A percentile compares a stretch with the other conserved stretches of the same genome.
Evolutionary conservation across 2,113 vertebrate species (phyloP).

Genomic region (Acrocephalus kingi): DNA sequence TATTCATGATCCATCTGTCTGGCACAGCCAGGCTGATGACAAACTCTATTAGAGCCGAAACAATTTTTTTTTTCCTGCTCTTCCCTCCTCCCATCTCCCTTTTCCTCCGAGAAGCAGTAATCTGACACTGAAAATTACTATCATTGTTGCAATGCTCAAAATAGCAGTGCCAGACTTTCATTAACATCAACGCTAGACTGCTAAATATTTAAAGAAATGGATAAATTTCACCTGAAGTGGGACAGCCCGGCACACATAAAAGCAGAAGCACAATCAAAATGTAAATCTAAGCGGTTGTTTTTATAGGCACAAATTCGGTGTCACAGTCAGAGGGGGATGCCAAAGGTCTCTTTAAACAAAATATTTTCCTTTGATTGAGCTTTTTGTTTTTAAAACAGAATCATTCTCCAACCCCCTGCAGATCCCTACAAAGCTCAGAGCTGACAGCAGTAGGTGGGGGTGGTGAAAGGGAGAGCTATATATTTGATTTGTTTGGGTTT

Average conservation of each 20-base stretch:
- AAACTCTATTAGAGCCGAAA: constrained; percentile 91
- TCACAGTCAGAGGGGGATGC: constrained; percentile 64
- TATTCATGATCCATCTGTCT: constrained; percentile 99
- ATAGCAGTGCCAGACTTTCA: constrained; percentile 89
- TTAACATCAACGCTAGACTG: constrained; percentile 93
- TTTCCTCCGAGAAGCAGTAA: constrained; percentile 81
- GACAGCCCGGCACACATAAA: constrained; percentile 69
- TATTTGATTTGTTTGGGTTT: constrained; percentile 58
- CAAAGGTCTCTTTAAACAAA: constrained; percentile 69
- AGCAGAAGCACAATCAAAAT: constrained; percentile 71
- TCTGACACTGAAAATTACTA: constrained; percentile 91
- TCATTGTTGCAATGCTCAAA: constrained; percentile 88
- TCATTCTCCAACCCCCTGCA: constrained; percentile 61
- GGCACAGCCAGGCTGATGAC: constrained; percentile 89
- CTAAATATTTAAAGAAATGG: constrained; percentile 95
- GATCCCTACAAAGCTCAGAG: constrained; percentile 41
- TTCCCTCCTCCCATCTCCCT: constrained; percentile 68
- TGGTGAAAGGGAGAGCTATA: constrained; percentile 55
- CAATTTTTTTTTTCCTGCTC: constrained; percentile 66
- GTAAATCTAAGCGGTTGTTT: constrained; percentile 71
- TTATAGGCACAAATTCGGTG: constrained; percentile 61
- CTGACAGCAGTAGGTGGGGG: constrained; percentile 62
- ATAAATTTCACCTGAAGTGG: constrained; percentile 82
- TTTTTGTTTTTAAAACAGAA: constrained; percentile 70
- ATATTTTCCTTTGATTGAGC: constrained; percentile 71